Evolutionary conservation across 1,140 invertebrate genomes (phyloP), one percentile per base, ranked within the genome.

Genomic region (Kradibia gibbosae): DNA sequence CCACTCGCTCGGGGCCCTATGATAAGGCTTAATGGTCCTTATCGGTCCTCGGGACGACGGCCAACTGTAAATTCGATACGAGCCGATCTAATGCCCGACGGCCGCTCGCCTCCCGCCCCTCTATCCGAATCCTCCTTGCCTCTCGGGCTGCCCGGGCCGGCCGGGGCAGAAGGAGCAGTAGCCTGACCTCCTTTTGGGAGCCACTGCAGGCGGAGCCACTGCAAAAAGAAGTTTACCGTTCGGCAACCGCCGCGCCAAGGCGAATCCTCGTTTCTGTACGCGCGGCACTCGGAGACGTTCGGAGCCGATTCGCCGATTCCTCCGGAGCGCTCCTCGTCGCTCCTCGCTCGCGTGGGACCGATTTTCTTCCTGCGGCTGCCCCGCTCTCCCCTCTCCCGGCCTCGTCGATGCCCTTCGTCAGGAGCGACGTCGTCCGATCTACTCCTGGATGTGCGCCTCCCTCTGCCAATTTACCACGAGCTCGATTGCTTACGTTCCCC

Each of bases 211-310:
- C 45, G 74, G 39, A 60, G 57, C 42, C 42, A 60, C 74, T 60
- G 74, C 55, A 39, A 36, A 75, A 75, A 76, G 74, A 45, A n/a
- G 31, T 76, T 62, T 76, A 76, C 74, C 74, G 74, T 62, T 76
- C 11, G 28, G 20, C 25, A 22, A 25, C n/a, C 13, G 7, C n/a
- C 34, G 3, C 20, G 34, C 15, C 8, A 31, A 45, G 1, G 70
- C n/a, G 22, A 48, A 71, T 28, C 7, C 42, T 73, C 36, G 25
- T 55, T 48, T 73, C 8, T n/a, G 53, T 10, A 15, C 15, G 45
- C 4, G 22, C 5, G 13, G 42, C 42, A 5, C 7, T 22, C 50
- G 50, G 15, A 20, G 50, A 4, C n/a, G n/a, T n/a, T n/a, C n/a
- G n/a, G n/a, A n/a, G n/a, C n/a, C n/a, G n/a, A n/a, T n/a, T n/a